Evolutionary conservation across 2,888 invertebrate genomes (phyloP).

Genomic region (Platycheirus albimanus): DNA sequence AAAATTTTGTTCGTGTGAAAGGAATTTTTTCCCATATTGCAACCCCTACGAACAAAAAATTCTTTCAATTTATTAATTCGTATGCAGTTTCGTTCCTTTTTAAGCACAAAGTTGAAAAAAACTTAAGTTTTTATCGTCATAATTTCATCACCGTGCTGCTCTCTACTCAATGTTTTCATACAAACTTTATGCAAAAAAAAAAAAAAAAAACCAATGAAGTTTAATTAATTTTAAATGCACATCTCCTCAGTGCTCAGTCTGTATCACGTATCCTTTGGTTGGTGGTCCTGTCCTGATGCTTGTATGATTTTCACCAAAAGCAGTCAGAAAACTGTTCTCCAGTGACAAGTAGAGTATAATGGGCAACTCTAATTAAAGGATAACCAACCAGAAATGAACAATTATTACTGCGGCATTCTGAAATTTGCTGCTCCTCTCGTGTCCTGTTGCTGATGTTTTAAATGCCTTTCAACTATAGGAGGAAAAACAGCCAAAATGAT

Average conservation of each 20-base stretch:
- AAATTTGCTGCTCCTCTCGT: constrained; percentile 5
- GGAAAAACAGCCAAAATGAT: constrained; percentile 5
- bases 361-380: constrained; percentile 58
- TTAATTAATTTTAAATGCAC: constrained; percentile 30
- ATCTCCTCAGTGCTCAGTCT: not conserved
- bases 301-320: constrained; percentile 11
- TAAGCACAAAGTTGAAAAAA: too few species aligned
- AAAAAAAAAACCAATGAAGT: constrained; percentile 20
- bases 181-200: too few species aligned
- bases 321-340: not conserved
- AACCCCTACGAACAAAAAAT: too few species aligned
- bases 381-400: constrained; percentile 61
- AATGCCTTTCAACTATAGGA: not conserved
- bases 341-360: constrained; percentile 32
- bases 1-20: too few species aligned
- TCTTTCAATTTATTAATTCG: too few species aligned
- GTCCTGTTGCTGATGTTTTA: constrained; percentile 9
- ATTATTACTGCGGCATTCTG: constrained; percentile 50
- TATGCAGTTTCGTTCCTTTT: too few species aligned
- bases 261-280: too few species aligned
- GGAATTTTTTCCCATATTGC: too few species aligned
- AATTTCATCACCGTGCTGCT: too few species aligned
- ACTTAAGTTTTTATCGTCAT: too few species aligned
- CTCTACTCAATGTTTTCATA: too few species aligned
- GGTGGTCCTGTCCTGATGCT: too few species aligned